Percentiles rank a stretch among this genome's conserved stretches.
Conservation (phyloP, 2,113 vertebrate genomes). For the Anolis sagrei region DNA sequence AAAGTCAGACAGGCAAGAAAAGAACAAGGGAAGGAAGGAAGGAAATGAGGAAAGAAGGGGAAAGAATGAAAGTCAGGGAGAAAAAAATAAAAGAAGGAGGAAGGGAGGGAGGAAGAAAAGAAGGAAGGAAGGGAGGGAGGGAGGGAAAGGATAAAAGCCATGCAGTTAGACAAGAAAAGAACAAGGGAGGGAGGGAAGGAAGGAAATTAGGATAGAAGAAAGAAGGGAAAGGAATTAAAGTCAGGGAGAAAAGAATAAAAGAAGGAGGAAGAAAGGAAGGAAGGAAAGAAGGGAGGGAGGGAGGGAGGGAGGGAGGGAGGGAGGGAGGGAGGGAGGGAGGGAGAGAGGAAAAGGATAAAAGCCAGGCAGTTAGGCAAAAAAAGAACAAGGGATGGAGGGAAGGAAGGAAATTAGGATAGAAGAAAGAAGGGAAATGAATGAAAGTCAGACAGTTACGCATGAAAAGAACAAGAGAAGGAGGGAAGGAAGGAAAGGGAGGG, state of each 20-base stretch:
- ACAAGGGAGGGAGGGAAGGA: background rate
- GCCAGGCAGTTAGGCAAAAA: too few species aligned
- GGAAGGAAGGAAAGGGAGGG: background rate
- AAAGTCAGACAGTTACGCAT: too few species aligned
- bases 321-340: accelerated
- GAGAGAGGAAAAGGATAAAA: background rate
- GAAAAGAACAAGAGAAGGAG: accelerated
- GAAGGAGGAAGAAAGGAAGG: background rate
- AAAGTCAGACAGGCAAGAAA: background rate
- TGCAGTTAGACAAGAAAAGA: background rate
- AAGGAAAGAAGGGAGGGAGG: background rate
- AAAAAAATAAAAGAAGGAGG: background rate
- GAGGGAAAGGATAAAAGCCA: background rate
- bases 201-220: background rate
- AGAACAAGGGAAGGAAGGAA: background rate
- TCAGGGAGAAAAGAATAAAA: background rate
- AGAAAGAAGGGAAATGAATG: background rate
- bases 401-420: background rate
- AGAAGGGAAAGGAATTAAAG: accelerated
- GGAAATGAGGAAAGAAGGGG: background rate
- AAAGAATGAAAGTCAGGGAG: background rate
- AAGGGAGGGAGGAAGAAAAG: background rate
- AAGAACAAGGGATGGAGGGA: background rate
- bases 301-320: background rate
- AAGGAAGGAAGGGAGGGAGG: background rate